These are phyloP conservation scores for Scelioninae gen. 1 DNA, from an alignment of 2,888 invertebrate species.

Conservation along the genomic window DNA sequence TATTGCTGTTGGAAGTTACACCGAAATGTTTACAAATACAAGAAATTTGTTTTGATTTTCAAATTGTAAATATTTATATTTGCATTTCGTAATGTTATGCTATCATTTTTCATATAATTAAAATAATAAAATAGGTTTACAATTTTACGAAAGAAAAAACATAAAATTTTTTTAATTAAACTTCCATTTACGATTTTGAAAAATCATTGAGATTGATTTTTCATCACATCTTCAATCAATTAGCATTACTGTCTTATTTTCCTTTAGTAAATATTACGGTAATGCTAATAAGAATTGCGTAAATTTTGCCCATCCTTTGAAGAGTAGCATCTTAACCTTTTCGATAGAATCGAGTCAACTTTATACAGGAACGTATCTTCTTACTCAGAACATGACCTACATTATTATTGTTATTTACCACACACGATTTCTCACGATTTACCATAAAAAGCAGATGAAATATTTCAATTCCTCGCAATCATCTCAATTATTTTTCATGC, in stretches of 20 bases:
- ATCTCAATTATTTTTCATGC: slow-evolving; percentile 27
- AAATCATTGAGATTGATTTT: slow-evolving; percentile 12
- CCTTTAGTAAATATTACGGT: slow-evolving; percentile 56
- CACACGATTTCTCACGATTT: slow-evolving; percentile 58
- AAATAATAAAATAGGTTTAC: too few species aligned
- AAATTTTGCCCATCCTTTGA: slow-evolving; percentile 68
- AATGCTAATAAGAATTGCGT: slow-evolving; percentile 66
- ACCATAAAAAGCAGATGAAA: slow-evolving; percentile 51
- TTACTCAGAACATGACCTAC: slow-evolving; percentile 63
- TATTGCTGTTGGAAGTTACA: too few species aligned
- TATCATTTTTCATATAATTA: too few species aligned
- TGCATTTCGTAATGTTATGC: too few species aligned
- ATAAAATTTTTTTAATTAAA: background rate
- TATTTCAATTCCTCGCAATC: slow-evolving; percentile 44
- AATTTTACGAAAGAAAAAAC: too few species aligned
- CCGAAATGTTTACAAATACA: too few species aligned
- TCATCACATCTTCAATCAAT: slow-evolving; percentile 42
- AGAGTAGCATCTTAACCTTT: slow-evolving; percentile 65
- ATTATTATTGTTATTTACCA: slow-evolving; percentile 62
- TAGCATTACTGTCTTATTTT: slow-evolving; percentile 54
- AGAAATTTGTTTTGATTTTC: too few species aligned
- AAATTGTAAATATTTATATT: too few species aligned
- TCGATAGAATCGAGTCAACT: slow-evolving; percentile 64
- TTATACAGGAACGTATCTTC: slow-evolving; percentile 57
- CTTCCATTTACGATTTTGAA: background rate